Conservation (phyloP, 2,797 vertebrate species). For the Parauchenoglanis punctatus region DNA sequence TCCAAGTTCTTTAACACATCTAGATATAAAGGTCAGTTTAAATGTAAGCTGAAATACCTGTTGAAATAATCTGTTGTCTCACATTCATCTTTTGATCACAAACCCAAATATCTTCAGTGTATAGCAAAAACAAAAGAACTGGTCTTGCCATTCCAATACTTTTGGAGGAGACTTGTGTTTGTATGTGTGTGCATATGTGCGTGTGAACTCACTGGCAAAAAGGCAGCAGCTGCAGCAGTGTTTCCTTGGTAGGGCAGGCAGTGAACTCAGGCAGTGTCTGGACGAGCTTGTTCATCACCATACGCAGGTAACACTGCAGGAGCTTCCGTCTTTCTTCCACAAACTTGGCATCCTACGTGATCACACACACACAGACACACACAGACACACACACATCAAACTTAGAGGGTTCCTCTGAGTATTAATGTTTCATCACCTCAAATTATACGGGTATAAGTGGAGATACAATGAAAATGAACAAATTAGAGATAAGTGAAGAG, state of each 20-base stretch:
- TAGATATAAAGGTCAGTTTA: background rate
- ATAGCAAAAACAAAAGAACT: background rate
- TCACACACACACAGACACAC: slow-evolving; percentile 29
- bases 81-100: background rate
- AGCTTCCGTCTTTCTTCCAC: slow-evolving; percentile 95
- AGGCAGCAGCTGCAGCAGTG: slow-evolving; percentile 88
- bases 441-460: background rate
- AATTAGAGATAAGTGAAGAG: background rate
- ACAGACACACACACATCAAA: background rate
- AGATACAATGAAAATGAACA: background rate
- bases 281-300: slow-evolving; percentile 96
- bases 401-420: too few species aligned
- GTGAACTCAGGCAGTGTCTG: slow-evolving; percentile 91
- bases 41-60: background rate
- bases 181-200: background rate
- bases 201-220: slow-evolving; percentile 90
- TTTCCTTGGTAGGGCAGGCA: slow-evolving; percentile 89
- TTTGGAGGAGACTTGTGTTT: background rate
- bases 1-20: background rate
- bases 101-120: background rate
- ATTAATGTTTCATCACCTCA: background rate
- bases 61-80: background rate
- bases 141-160: too few species aligned
- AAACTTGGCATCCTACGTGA: slow-evolving; percentile 91
- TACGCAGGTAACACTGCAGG: slow-evolving; percentile 93